Evolutionary conservation across 1,140 invertebrate species (phyloP).

Genomic region (Piezodorus guildinii): DNA sequence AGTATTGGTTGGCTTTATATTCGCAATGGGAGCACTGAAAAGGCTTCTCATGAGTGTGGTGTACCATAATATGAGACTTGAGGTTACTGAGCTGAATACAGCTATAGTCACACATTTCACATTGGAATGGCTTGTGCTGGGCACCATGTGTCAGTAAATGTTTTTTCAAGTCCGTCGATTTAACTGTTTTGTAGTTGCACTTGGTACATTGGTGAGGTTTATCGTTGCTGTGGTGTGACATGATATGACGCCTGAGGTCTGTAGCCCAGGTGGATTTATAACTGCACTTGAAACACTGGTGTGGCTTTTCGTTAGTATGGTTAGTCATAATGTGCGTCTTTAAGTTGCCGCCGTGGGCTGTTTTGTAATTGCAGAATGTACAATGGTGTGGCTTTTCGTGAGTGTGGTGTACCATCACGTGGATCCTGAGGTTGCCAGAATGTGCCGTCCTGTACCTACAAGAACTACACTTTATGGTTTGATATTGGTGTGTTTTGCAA

Average conservation of each 20-base stretch:
- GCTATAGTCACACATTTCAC: neutral
- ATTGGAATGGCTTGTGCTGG: neutral
- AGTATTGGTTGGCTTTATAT: neutral
- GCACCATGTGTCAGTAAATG: too few species aligned
- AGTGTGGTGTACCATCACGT: too few species aligned
- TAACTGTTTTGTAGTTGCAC: neutral
- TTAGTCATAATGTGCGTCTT: neutral
- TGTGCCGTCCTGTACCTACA: too few species aligned
- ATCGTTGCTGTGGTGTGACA: neutral
- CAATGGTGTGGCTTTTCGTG: too few species aligned
- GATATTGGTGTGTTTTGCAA: too few species aligned
- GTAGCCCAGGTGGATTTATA: neutral
- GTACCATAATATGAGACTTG: neutral
- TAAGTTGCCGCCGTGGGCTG: too few species aligned
- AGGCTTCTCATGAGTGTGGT: constrained; percentile 2
- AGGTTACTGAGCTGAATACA: neutral
- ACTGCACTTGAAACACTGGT: neutral
- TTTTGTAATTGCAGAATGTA: too few species aligned
- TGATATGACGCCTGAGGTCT: neutral
- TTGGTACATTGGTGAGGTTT: neutral
- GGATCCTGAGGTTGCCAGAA: too few species aligned
- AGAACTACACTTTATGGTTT: too few species aligned
- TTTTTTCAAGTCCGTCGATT: neutral
- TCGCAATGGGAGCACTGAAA: neutral
- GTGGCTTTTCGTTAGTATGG: neutral